These are phyloP conservation scores for Ploceus nigricollis DNA, from an alignment of 2,113 vertebrate species.

Conservation along the genomic window DNA sequence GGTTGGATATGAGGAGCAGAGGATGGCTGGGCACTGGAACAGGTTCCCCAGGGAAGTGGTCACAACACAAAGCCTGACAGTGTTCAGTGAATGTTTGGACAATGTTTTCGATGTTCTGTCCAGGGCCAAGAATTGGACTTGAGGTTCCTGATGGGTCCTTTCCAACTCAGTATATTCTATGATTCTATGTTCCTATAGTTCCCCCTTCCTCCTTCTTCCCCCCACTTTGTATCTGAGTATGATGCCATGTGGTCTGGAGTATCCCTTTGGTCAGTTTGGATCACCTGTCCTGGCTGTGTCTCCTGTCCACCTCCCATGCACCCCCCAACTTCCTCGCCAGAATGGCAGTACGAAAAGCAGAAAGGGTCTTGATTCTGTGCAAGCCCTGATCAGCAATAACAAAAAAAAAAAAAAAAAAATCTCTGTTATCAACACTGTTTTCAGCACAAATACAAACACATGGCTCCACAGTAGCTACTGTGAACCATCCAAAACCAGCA, in stretches of 20 bases:
- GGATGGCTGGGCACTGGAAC: neutral
- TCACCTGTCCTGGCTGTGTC: neutral
- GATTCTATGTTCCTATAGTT: neutral
- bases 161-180: neutral
- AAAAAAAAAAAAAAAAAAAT: too few species aligned
- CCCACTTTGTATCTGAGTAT: rapidly evolving
- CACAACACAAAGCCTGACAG: neutral
- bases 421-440: neutral
- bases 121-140: neutral
- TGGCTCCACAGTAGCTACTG: too few species aligned
- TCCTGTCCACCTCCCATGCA: neutral
- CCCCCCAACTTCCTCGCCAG: neutral
- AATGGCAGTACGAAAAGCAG: rapidly evolving
- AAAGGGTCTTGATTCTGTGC: neutral
- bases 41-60: neutral
- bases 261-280: neutral
- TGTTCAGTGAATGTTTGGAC: neutral
- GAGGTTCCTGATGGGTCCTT: neutral
- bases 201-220: neutral
- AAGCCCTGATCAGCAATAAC: neutral
- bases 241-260: neutral
- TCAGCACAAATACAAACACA: neutral
- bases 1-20: neutral
- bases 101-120: neutral
- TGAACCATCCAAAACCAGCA: neutral